These are phyloP conservation scores for Theonella swinhoei DNA, from an alignment of 37 sponge, comb jelly and placozoan species.

Conservation along the genomic window DNA sequence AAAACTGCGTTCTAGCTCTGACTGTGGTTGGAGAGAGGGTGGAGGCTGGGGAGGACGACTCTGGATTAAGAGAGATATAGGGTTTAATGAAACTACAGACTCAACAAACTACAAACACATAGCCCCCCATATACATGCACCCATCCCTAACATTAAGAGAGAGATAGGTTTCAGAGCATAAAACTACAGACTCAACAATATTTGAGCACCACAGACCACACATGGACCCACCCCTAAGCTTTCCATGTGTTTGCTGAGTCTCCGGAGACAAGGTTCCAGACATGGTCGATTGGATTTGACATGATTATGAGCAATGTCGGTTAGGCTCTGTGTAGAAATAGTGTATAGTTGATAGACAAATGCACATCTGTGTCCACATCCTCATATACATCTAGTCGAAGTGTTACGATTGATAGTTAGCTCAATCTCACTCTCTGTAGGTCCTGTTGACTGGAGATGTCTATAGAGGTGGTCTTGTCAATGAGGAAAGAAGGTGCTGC, in stretches of 20 bases:
- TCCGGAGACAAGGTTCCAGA: conserved; percentile 71
- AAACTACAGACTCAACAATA: too few relatives aligned
- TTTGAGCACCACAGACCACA: too few relatives aligned
- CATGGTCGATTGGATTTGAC: conserved; percentile 76
- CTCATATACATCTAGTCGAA: too few relatives aligned
- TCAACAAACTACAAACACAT: neutral
- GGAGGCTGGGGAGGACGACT: conserved; percentile 40
- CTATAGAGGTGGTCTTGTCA: conserved; percentile 67
- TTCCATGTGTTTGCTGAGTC: conserved; percentile 46
- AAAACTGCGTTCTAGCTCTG: conserved; percentile 43
- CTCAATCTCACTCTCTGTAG: conserved; percentile 49
- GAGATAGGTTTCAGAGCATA: too few relatives aligned
- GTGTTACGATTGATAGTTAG: too few relatives aligned
- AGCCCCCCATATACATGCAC: neutral
- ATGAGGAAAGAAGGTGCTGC: conserved; percentile 82
- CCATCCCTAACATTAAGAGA: conserved; percentile 1
- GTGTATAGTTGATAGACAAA: too few relatives aligned
- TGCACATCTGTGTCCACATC: too few relatives aligned
- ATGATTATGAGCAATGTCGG: conserved; percentile 49
- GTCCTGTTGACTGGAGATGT: conserved; percentile 41
- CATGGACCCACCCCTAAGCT: conserved; percentile 36
- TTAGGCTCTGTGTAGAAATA: conserved; percentile 37
- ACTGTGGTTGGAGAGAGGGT: conserved; percentile 33
- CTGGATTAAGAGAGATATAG: conserved; percentile 7
- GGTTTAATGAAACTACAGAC: neutral